phyloP scores from a whole-genome alignment of 1,140 invertebrate genomes.

The Saxidomus purpurata region DNA sequence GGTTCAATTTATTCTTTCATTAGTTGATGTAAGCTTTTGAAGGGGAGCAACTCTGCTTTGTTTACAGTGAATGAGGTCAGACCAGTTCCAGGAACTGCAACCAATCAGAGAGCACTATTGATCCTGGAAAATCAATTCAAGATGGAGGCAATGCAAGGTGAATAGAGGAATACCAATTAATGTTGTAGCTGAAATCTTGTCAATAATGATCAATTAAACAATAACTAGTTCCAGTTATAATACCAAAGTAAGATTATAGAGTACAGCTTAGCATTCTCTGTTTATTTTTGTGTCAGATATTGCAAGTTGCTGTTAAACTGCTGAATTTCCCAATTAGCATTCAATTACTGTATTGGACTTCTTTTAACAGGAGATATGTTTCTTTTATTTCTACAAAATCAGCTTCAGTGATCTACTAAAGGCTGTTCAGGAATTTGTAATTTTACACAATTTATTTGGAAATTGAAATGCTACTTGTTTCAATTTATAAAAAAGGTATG shows the following conservation, averaged over 20 bases:
- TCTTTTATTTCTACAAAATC: constrained; percentile 11
- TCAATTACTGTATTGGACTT: constrained; percentile 46
- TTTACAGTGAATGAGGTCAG: constrained; percentile 32
- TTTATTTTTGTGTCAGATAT: neutral
- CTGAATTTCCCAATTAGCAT: constrained; percentile 32
- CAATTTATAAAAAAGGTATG: constrained; percentile 2
- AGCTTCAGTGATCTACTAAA: neutral
- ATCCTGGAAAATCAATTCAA: constrained; percentile 62
- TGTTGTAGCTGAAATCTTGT: constrained; percentile 27
- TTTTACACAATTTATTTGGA: neutral
- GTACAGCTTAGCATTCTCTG: neutral
- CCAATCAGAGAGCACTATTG: constrained; percentile 45
- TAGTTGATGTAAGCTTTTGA: too few relatives aligned
- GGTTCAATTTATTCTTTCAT: too few relatives aligned
- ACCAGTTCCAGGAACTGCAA: constrained; percentile 37
- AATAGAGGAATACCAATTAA: constrained; percentile 52
- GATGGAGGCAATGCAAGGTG: constrained; percentile 58
- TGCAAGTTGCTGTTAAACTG: neutral
- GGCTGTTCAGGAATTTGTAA: neutral
- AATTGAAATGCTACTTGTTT: neutral
- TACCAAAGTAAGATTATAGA: neutral
- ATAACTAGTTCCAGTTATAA: constrained; percentile 15
- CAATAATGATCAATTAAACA: constrained; percentile 50
- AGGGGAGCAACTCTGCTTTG: constrained; percentile 43
- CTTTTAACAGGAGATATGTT: constrained; percentile 2